These are phyloP conservation scores for Intellagama lesueurii DNA, from an alignment of 2,797 vertebrate species.

Conservation along the genomic window DNA sequence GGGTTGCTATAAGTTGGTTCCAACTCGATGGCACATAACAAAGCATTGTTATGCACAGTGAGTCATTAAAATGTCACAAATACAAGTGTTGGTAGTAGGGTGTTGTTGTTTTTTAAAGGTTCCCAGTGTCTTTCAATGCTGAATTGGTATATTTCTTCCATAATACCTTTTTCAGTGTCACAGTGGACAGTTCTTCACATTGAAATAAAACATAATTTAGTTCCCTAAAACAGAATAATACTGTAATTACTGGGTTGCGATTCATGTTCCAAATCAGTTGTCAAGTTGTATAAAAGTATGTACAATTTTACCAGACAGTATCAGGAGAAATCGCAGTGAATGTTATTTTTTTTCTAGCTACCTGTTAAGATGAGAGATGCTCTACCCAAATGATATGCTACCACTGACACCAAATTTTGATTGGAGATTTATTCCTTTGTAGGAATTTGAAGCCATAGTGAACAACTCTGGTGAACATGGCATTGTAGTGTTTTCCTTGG, in stretches of 20 bases:
- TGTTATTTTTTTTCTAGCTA: slow-evolving; percentile 13
- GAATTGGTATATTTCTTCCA: not conserved
- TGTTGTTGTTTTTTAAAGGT: not conserved
- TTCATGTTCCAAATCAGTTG: not conserved
- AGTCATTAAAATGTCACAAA: not conserved
- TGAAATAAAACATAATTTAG: not conserved
- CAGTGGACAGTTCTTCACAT: not conserved
- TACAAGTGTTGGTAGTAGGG: not conserved
- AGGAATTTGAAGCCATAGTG: slow-evolving; percentile 90
- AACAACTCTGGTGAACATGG: slow-evolving; percentile 91
- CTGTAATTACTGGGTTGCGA: not conserved
- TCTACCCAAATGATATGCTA: accelerated
- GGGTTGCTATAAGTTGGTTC: too few species aligned
- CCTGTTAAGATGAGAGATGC: not conserved
- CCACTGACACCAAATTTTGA: not conserved
- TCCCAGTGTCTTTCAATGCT: not conserved
- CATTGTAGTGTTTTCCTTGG: slow-evolving; percentile 91
- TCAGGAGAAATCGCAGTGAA: not conserved
- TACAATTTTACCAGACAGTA: too few species aligned
- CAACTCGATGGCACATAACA: too few species aligned
- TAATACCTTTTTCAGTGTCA: not conserved
- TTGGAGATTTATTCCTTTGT: slow-evolving; percentile 47
- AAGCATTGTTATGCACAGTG: not conserved
- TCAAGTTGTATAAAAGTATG: not conserved
- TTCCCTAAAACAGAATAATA: not conserved